phyloP scores from a whole-genome alignment of 2,797 vertebrate species.

The Buceros bicornis region DNA sequence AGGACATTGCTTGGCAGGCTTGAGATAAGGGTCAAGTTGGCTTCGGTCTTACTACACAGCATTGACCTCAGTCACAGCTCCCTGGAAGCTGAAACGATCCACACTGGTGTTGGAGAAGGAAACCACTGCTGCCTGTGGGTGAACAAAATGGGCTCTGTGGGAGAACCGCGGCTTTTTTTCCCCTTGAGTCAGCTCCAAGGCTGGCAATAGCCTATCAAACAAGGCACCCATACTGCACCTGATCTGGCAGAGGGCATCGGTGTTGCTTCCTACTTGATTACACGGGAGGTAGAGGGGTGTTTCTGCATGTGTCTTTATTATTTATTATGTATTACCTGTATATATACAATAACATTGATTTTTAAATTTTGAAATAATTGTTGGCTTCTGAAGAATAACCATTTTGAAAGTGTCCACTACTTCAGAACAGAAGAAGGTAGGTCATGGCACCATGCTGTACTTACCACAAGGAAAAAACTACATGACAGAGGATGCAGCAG shows the following conservation, averaged over 20 bases:
- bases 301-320: neutral
- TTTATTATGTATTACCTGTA: neutral
- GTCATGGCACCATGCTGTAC: fast-evolving
- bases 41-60: neutral
- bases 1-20: neutral
- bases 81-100: neutral
- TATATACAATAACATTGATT: neutral
- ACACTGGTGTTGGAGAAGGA: neutral
- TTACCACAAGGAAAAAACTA: neutral
- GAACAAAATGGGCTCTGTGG: neutral
- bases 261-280: neutral
- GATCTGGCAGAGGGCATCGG: neutral
- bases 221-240: neutral
- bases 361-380: neutral
- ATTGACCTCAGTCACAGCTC: neutral
- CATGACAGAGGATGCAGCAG: neutral
- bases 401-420: neutral
- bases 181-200: neutral
- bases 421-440: neutral
- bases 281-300: neutral
- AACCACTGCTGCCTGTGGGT: neutral
- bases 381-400: neutral
- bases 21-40: neutral
- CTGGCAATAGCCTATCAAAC: neutral
- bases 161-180: neutral